These are phyloP conservation scores for Apotomis capreana DNA, from an alignment of 2,888 invertebrate species.

Conservation along the genomic window DNA sequence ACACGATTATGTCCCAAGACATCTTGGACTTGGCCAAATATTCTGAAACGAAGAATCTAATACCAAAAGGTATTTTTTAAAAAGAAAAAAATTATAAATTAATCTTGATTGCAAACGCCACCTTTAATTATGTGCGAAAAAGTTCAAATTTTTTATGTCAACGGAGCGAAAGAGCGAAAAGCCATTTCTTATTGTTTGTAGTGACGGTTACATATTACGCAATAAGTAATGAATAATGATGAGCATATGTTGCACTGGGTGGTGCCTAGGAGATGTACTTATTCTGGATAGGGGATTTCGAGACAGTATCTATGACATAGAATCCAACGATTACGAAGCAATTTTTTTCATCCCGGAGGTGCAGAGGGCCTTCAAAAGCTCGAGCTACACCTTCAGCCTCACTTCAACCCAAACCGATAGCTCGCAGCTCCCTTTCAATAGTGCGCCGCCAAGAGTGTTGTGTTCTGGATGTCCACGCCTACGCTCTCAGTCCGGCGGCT, in stretches of 20 bases:
- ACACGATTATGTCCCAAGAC: slow-evolving; percentile 38
- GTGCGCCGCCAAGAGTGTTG: too few relatives aligned
- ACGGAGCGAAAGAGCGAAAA: neutral
- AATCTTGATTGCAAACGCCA: neutral
- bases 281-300: slow-evolving; percentile 17
- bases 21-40: slow-evolving; percentile 41
- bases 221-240: neutral
- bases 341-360: too few relatives aligned
- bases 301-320: neutral
- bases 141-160: slow-evolving; percentile 2
- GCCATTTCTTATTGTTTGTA: slow-evolving; percentile 6
- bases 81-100: neutral
- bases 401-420: too few relatives aligned
- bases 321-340: slow-evolving; percentile 8
- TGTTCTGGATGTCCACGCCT: too few relatives aligned
- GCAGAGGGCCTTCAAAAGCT: too few relatives aligned
- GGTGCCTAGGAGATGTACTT: neutral
- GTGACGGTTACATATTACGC: neutral
- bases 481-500: too few relatives aligned
- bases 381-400: too few relatives aligned
- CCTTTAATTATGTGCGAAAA: neutral
- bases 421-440: too few relatives aligned
- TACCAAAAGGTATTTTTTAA: slow-evolving; percentile 34
- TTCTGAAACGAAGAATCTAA: slow-evolving; percentile 39
- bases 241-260: slow-evolving; percentile 5